Conservation (phyloP, 2,797 vertebrate species). For the Bufotes viridis region DNA sequence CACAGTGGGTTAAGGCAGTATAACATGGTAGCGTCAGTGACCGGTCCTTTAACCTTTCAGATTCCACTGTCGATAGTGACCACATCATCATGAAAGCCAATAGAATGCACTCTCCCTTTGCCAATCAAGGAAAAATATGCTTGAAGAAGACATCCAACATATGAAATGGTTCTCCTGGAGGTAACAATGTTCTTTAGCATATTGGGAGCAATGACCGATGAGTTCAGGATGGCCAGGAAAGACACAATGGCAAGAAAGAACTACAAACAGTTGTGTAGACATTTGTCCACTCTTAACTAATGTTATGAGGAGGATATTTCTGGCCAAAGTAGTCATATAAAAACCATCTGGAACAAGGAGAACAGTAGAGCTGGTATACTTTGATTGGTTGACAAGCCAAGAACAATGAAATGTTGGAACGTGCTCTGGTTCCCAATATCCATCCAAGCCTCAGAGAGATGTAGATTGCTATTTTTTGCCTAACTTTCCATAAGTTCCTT, state of each 20-base stretch:
- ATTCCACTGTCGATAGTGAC: too few species aligned
- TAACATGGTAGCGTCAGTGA: too few species aligned
- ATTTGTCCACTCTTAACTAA: neutral
- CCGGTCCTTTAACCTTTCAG: too few species aligned
- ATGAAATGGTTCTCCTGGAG: neutral
- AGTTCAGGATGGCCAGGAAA: neutral
- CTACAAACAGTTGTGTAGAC: neutral
- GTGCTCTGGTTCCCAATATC: neutral
- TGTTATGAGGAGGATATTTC: slow-evolving; percentile 14
- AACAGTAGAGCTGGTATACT: neutral
- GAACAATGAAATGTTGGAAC: neutral
- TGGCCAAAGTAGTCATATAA: neutral
- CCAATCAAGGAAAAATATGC: too few species aligned
- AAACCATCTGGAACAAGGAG: neutral
- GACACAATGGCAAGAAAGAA: neutral
- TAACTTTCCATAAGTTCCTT: neutral
- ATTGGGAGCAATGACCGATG: neutral
- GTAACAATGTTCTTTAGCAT: neutral
- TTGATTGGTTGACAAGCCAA: neutral
- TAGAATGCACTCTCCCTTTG: too few species aligned
- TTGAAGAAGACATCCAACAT: neutral
- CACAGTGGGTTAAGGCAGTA: too few species aligned
- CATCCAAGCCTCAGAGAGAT: neutral
- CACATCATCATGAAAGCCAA: too few species aligned
- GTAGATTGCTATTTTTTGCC: neutral